Conservation (phyloP, 2,113 vertebrate genomes). For the Mellivora capensis region DNA sequence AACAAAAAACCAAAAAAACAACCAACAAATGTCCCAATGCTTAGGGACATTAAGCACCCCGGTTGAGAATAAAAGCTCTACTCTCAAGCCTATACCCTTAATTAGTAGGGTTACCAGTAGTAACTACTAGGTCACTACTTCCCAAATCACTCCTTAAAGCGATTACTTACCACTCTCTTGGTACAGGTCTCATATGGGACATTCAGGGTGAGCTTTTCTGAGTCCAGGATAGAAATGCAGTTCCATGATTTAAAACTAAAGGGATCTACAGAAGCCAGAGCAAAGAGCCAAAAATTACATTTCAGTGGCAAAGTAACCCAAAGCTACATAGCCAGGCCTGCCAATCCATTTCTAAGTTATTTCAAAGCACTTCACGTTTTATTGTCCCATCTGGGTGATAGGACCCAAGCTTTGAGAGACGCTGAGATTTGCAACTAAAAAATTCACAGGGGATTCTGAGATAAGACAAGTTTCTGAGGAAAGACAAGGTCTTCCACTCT, state of each 20-base stretch:
- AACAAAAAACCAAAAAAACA: neutral
- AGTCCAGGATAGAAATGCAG: slow-evolving; percentile 71
- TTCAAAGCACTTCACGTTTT: neutral
- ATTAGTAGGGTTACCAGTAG: neutral
- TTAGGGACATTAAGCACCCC: neutral
- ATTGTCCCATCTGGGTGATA: neutral
- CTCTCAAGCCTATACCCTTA: neutral
- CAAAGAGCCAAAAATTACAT: neutral
- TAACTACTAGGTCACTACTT: neutral
- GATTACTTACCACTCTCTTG: slow-evolving; percentile 74
- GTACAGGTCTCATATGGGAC: slow-evolving; percentile 74
- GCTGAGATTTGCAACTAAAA: neutral
- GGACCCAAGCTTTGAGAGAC: neutral
- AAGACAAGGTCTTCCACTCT: neutral
- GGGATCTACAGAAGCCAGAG: slow-evolving; percentile 54
- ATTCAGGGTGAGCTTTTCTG: slow-evolving; percentile 64
- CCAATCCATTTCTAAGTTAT: neutral
- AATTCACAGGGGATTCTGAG: neutral
- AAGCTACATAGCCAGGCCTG: neutral
- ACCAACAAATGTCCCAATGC: too few species aligned
- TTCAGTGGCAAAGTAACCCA: neutral
- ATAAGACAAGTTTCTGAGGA: neutral
- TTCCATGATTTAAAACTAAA: slow-evolving; percentile 35
- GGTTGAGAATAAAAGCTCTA: neutral
- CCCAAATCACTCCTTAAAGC: neutral